These are phyloP conservation scores for Cyanoramphus novaezelandiae DNA, from an alignment of 2,113 vertebrate genomes.

Conservation along the genomic window DNA sequence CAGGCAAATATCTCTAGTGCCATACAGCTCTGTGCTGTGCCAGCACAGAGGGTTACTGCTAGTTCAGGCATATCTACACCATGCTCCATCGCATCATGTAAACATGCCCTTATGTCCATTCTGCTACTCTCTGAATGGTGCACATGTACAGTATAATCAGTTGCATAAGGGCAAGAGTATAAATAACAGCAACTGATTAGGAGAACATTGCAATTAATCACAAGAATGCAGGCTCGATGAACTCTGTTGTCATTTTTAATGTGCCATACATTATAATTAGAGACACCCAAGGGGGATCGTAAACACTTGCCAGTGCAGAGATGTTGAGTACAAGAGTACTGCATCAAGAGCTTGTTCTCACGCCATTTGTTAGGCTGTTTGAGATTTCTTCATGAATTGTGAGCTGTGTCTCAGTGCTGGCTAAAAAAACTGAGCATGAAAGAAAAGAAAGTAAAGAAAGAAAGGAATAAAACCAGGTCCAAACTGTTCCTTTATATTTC, in stretches of 20 bases:
- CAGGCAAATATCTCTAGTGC: not conserved
- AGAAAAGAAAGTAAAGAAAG: not conserved
- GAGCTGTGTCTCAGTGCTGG: not conserved
- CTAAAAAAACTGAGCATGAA: not conserved
- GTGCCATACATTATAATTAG: conserved; percentile 23
- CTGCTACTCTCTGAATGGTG: not conserved
- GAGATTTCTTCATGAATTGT: not conserved
- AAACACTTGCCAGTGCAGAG: not conserved
- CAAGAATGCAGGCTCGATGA: not conserved
- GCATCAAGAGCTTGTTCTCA: not conserved
- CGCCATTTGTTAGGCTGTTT: not conserved
- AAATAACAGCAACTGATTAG: conserved; percentile 54
- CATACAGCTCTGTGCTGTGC: not conserved
- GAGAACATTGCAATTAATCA: conserved; percentile 21
- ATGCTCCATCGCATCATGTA: not conserved
- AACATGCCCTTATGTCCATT: not conserved
- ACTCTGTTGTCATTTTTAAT: conserved; percentile 47
- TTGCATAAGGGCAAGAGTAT: not conserved
- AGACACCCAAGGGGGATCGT: not conserved
- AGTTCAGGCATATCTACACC: not conserved
- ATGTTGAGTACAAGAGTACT: not conserved
- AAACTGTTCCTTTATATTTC: not conserved
- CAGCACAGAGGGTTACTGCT: not conserved
- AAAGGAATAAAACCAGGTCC: not conserved
- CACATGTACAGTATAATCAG: not conserved